Evolutionary conservation across 1,140 invertebrate species (phyloP), one percentile per base, ranked within the genome.

Genomic region (Elymnias hypermnestra): DNA sequence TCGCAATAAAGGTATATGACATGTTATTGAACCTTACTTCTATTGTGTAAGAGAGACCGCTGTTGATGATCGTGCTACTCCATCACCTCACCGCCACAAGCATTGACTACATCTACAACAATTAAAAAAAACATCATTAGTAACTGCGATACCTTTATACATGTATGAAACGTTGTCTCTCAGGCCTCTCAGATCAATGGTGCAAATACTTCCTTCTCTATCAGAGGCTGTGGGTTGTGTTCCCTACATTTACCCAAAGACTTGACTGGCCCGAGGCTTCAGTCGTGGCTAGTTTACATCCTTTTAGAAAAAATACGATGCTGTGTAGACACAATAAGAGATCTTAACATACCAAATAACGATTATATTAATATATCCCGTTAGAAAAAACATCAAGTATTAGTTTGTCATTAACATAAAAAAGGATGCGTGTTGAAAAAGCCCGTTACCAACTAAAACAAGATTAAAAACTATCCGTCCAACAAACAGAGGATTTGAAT

Each of bases 61-160:
- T 82, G 86, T 83, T 63, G 82, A 78, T 71, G 76, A 83, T 86
- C 79, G 82, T 87, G 84, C 83, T 82, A 55, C 82, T 83, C 77
- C 81, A 63, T 84, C 81, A 83, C 82, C 88, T 89, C 90, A 91
- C 90, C 90, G 90, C 90, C 90, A 92, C 88, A 91, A 90, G 90
- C 90, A 92, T 88, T 92, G 90, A 91, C 90, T 92, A 91, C 90
- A 91, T 91, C 90, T 91, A 91, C 87, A 91, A 91, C 88, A 89
- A 87, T 87, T 87, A 79, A 87, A 76, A 84, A 79, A 83, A 70
- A 77, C 61, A 61, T 73, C 71, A 83, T 59, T 67, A 75, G 58
- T 54, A 57, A 56, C 40, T 58, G 44, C 53, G 26, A 37, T 21
- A 6, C n/a, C n/a, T n/a, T n/a, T n/a, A n/a, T n/a, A n/a, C n/a